Evolutionary conservation across 2,797 vertebrate species (phyloP), one percentile per base, ranked within the genome.

Genomic region (Syndactyla subalaris): DNA sequence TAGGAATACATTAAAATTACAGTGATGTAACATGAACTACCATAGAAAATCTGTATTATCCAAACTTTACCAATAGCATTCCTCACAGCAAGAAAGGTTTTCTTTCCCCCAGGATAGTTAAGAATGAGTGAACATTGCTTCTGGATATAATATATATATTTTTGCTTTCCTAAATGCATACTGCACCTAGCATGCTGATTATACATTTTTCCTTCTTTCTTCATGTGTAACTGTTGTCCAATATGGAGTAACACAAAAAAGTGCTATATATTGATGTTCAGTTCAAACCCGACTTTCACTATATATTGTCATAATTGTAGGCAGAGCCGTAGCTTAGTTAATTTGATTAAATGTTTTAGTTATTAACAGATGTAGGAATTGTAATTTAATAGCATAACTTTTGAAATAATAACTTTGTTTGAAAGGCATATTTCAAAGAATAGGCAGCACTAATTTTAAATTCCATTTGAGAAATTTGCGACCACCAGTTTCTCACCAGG

Each of bases 321-420:
- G 94, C 88, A 88, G 74, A 95, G 43, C 30, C 72, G 66, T 95
- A 95, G 90, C 74, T 93, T 95, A 72, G 93, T 94, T 97, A 62
- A 90, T 95, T 95, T 95, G 90, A 75, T 86, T 88, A 86, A 83
- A 89, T 92, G 91, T 92, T 97, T 95, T 95, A n/a, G 80, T 95
- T 96, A 73, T 89, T 87, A 70, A 79, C 85, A 87, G 80, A 72
- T 30, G 30, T 86, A 95, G 80, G 48, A 85, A 22, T 55, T 94
- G 94, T 86, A 81, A 89, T 66, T 93, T 82, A 85, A 84, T 92
- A 86, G 70, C 66, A 29, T 75, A 94, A 79, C 55, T 92, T 90
- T 71, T 84, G 88, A 84, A 95, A 80, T 63, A 73, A 17, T 26
- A 70, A 84, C 88, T 88, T 86, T 78, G 61, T 94, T 93, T 45